Percentiles rank a stretch among this genome's conserved stretches.
phyloP scores from a whole-genome alignment of 2,113 vertebrate species.

The Morone chrysops region DNA sequence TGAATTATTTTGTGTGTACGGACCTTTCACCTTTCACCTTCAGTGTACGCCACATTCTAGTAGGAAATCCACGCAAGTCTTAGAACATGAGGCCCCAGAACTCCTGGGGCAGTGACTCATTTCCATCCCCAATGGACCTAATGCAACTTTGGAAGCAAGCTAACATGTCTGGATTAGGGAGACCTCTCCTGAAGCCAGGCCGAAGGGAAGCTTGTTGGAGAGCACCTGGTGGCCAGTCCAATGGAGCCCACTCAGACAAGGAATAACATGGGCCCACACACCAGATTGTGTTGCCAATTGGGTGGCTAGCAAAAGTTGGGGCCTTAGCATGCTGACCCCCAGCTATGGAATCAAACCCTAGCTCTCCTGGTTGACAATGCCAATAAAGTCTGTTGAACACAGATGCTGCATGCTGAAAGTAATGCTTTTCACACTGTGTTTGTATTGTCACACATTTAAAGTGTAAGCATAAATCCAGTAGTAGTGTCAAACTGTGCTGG shows the following conservation, averaged over 20 bases:
- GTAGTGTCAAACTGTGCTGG: not conserved
- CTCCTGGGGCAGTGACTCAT: not conserved
- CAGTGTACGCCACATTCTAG: too few species aligned
- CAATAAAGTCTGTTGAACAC: not conserved
- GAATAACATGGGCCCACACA: not conserved
- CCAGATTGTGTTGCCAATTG: not conserved
- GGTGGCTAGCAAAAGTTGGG: not conserved
- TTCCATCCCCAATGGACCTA: not conserved
- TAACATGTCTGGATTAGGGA: not conserved
- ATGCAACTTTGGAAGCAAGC: not conserved
- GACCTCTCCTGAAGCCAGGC: not conserved
- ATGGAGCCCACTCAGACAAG: not conserved
- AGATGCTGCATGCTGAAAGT: not conserved
- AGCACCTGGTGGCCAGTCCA: not conserved
- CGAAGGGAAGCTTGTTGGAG: not conserved
- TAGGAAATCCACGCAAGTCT: too few species aligned
- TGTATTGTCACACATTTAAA: not conserved
- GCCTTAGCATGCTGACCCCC: not conserved
- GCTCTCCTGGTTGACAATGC: not conserved
- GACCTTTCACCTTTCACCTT: too few species aligned
- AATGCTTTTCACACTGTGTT: not conserved
- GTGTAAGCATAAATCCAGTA: not conserved
- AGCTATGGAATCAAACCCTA: not conserved
- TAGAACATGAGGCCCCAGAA: too few species aligned
- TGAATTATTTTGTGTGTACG: too few species aligned